Base-by-base conservation (phyloP, 2,888 invertebrate species). In the Aporophyla lueneburgensis region DNA sequence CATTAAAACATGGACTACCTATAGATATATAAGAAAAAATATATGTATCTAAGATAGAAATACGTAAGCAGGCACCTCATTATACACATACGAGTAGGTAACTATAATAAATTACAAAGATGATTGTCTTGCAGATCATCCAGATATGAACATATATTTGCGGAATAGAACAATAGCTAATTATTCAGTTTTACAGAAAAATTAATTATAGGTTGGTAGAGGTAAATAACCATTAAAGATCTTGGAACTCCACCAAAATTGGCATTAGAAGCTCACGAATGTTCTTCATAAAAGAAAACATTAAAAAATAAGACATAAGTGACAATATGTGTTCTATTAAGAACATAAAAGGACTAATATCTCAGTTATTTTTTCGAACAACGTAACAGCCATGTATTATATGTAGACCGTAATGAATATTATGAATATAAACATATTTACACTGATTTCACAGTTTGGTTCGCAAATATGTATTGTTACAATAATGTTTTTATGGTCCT, bases 371-470 rank as follows among this genome's bases (percentile, higher is more conserved):
- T 73, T n/a, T 14, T 40, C 27, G 5, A 24, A 59, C 27, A 68
- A 59, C 43, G 51, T 40, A 59, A 73, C 12, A 56, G 2, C 6
- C 24, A 61, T 66, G 6, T 68, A 24, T 40, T 33, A 33, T 33
- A 33, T 33, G 21, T 24, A 27, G 49, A 69, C 66, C 67, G n/a
- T 81, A 51, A 40, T 70, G 1, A 84, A 84, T 71, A 54, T 68
- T 80, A 65, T 56, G 71, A 85, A 71, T 74, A 62, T 46, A 68
- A 81, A 61, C 27, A 84, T 61, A 74, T 80, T 74, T n/a, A 80
- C 62, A 49, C 51, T 62, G 58, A 75, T 75, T 85, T 68, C 77
- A 82, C 81, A 80, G 69, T 80, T 80, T 14, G 40, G 27, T 61
- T 46, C 71, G 24, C 63, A 68, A 81, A 71, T 62, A 71, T 61